Conservation (phyloP, 1,140 invertebrate species). For the Heliconius hewitsoni region DNA sequence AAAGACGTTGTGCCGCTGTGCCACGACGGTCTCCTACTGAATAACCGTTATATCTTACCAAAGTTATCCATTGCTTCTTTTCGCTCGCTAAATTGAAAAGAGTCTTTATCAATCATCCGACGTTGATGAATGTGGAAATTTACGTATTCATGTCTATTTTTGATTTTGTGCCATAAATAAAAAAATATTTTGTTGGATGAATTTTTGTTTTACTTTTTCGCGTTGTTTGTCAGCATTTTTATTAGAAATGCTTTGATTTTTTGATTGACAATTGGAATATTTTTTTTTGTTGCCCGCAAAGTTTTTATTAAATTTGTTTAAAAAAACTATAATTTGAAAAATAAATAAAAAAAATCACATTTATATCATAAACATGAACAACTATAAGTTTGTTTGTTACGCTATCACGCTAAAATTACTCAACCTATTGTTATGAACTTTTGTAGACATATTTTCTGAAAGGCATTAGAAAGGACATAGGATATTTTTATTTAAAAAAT, state of each 20-base stretch:
- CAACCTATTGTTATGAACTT: too few relatives aligned
- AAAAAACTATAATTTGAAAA: too few relatives aligned
- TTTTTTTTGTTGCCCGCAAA: background rate
- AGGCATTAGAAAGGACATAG: too few relatives aligned
- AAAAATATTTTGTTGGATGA: background rate
- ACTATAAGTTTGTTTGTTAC: too few relatives aligned
- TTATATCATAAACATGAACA: too few relatives aligned
- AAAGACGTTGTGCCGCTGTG: background rate
- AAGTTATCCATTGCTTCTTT: conserved; percentile 41
- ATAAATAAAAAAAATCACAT: too few relatives aligned
- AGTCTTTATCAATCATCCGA: conserved; percentile 34
- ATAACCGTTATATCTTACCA: conserved; percentile 25
- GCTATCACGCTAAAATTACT: too few relatives aligned
- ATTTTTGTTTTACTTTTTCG: background rate
- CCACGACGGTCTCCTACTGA: background rate
- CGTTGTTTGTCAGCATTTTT: background rate
- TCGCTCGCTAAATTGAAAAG: conserved; percentile 12
- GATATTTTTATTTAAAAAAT: too few relatives aligned
- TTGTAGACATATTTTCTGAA: too few relatives aligned
- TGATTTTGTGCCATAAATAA: conserved; percentile 2
- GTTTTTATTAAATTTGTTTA: background rate
- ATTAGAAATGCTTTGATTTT: background rate
- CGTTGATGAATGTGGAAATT: conserved; percentile 34
- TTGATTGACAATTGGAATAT: background rate
- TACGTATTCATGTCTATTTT: conserved; percentile 31